These are phyloP conservation scores for Lagothrix lagotricha DNA, from an alignment of 2,797 vertebrate species.

Conservation along the genomic window DNA sequence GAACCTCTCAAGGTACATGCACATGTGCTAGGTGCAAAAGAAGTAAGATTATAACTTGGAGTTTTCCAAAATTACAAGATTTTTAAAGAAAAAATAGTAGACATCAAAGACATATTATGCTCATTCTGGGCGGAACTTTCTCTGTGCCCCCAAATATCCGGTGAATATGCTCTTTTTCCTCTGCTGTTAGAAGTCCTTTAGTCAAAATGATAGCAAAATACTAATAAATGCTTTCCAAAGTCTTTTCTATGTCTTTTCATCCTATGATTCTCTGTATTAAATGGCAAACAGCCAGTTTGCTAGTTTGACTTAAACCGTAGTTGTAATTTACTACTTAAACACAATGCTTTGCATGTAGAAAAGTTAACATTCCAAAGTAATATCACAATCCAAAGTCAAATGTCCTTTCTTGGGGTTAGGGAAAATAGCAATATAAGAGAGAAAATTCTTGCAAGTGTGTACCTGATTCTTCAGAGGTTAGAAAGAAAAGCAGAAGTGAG, in stretches of 20 bases:
- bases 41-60: not conserved
- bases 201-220: not conserved
- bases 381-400: not conserved
- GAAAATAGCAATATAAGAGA: not conserved
- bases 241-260: not conserved
- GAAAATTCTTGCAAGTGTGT: not conserved
- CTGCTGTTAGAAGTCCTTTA: not conserved
- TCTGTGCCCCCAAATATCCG: not conserved
- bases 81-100: conserved; percentile 18
- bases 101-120: not conserved
- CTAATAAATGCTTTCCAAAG: not conserved
- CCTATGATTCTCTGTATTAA: not conserved
- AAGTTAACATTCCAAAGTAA: conserved; percentile 18
- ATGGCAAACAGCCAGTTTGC: not conserved
- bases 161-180: not conserved
- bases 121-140: not conserved
- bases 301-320: not conserved
- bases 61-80: not conserved
- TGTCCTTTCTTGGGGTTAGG: not conserved
- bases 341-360: not conserved
- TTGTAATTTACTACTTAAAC: not conserved
- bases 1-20: not conserved
- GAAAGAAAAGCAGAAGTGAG: not conserved
- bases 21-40: not conserved
- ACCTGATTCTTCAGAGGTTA: not conserved